Percentiles rank a stretch among this genome's conserved stretches.
Evolutionary conservation across 2,797 vertebrate genomes (phyloP).

Genomic region (Heliangelus exortis): DNA sequence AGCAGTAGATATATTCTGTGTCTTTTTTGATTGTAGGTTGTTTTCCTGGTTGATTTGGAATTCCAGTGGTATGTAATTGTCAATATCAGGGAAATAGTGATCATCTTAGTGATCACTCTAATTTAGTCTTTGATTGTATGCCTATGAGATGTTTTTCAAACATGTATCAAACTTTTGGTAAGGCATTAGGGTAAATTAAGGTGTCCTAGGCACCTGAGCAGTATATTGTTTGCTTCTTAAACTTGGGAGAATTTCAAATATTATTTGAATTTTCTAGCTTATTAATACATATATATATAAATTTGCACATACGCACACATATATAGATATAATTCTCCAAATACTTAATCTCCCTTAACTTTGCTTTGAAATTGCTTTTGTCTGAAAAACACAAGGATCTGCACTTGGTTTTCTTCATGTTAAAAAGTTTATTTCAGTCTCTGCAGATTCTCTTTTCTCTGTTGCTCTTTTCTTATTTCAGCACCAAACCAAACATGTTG

Average conservation of each 20-base stretch:
- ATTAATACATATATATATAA: not conserved
- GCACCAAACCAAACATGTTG: slow-evolving; percentile 1
- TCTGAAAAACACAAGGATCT: not conserved
- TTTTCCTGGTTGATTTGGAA: not conserved
- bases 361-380: not conserved
- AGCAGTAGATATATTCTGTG: too few relatives aligned
- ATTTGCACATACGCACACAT: not conserved
- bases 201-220: not conserved
- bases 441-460: not conserved
- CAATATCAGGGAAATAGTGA: not conserved
- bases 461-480: not conserved
- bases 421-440: not conserved
- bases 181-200: not conserved
- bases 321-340: not conserved
- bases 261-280: not conserved
- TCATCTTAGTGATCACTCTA: not conserved
- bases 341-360: not conserved
- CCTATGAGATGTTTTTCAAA: not conserved
- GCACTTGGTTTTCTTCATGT: not conserved
- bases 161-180: not conserved
- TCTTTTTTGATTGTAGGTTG: not conserved
- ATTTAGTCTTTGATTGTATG: not conserved
- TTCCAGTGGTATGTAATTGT: not conserved
- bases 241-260: not conserved
- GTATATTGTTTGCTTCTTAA: not conserved